Base-by-base conservation (phyloP, 23 tunicate species). In the Phallusia fumigata region DNA sequence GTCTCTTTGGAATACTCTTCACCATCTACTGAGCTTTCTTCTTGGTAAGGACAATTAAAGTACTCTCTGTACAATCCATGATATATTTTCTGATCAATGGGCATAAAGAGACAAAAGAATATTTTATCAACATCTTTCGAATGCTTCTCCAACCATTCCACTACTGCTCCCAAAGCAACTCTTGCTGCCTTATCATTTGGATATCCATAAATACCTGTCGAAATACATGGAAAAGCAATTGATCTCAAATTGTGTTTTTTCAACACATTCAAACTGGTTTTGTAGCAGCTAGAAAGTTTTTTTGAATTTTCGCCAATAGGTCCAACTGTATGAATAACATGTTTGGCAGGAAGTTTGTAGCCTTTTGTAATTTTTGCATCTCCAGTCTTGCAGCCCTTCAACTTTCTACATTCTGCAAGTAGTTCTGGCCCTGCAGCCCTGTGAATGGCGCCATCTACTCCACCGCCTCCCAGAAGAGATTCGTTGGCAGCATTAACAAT, bases 311-410 rank as follows among this genome's bases (percentile, higher is more conserved):
- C 88, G 32, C 89, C 95, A 28, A 83, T 88, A 0, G 99, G 99
- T 2, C 99, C 99, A 52, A 96, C 99, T 34, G 99, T 91, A 72
- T 96, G 99, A 45, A 96, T 96, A n/a, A 96, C 97, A 82, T 84
- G 83, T 49, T 85, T 78, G 0, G 99, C 90, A 65, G 90, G 90
- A 15, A 96, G 90, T 10, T 85, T 85, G 74, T 91, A 96, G 8
- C 97, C 99, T 82, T 88, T 73, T 15, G 99, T 96, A 16, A 96
- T 88, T 80, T 96, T 96, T n/a, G 99, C 95, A 0, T 88, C 83
- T 15, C 99, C 99, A 24, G 97, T 91, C 47, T 88, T 64, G 75
- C 99, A 96, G 12, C 99, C 99, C 58, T 85, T 79, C 28, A 96
- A 72, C n/a, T 30, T 69, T 79, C 47, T 79, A 82, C 99, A 96